Percentiles rank a stretch among this genome's conserved stretches.
phyloP scores from a whole-genome alignment of 1,140 invertebrate species.

The Matsumurasca onukii region DNA sequence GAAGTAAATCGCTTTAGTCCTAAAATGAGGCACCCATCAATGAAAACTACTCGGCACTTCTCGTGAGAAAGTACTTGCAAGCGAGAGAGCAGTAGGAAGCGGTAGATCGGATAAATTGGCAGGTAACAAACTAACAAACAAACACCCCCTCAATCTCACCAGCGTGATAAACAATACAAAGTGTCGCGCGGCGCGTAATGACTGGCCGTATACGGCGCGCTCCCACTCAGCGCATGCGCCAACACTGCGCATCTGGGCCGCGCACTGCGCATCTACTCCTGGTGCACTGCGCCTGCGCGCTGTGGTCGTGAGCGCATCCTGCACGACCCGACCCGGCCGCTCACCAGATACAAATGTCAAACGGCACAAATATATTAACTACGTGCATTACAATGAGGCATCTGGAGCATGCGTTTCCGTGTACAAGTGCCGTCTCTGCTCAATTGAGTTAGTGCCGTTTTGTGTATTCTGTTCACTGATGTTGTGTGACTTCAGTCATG shows the following conservation, averaged over 20 bases:
- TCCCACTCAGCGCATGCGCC: background rate
- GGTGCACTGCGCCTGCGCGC: too few relatives aligned
- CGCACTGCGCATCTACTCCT: background rate
- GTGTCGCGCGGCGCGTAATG: background rate
- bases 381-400: constrained; percentile 25
- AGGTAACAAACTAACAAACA: background rate
- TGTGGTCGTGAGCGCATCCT: background rate
- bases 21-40: too few relatives aligned
- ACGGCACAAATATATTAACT: constrained; percentile 27
- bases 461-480: too few relatives aligned
- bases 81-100: constrained; percentile 3
- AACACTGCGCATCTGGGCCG: background rate
- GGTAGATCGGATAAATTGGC: constrained; percentile 25
- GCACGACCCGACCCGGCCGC: constrained; percentile 14
- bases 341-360: constrained; percentile 23
- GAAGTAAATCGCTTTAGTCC: too few relatives aligned
- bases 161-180: background rate
- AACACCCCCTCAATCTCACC: background rate
- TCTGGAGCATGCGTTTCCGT: constrained; percentile 25
- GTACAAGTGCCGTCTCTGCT: constrained; percentile 1
- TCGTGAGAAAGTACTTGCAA: too few relatives aligned
- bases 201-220: background rate
- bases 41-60: too few relatives aligned
- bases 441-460: too few relatives aligned
- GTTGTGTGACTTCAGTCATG: too few relatives aligned